phyloP scores from a whole-genome alignment of 2,797 vertebrate genomes.

The Arrhamphus sclerolepis region DNA sequence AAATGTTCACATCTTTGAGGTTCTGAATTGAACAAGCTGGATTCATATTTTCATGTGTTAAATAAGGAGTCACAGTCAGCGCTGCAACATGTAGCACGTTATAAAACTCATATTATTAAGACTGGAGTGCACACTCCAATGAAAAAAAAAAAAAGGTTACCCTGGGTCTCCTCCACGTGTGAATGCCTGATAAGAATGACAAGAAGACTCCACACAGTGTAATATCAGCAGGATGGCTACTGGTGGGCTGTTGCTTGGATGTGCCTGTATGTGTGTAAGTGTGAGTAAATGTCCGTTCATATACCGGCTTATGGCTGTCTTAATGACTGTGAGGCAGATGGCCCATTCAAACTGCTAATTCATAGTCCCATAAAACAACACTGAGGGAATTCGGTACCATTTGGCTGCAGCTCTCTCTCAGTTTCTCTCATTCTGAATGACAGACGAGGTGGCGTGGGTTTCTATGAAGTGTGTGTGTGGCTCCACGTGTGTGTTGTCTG shows the following conservation, averaged over 20 bases:
- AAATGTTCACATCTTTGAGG: conserved; percentile 17
- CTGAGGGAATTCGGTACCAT: conserved; percentile 73
- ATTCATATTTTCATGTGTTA: conserved; percentile 33
- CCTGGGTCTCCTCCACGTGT: conserved; percentile 25
- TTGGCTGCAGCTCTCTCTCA: conserved; percentile 66
- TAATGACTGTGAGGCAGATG: conserved; percentile 79
- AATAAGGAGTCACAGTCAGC: conserved; percentile 46
- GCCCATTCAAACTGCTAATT: conserved; percentile 80
- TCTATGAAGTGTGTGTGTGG: conserved; percentile 10
- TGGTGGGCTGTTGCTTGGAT: conserved; percentile 30
- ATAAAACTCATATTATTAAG: conserved; percentile 31
- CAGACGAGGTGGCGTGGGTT: conserved; percentile 44
- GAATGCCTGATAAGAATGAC: conserved; percentile 50
- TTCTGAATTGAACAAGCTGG: conserved; percentile 12
- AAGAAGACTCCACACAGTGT: conserved; percentile 37
- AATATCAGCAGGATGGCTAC: conserved; percentile 49
- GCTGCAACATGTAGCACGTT: conserved; percentile 30
- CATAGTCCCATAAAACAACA: conserved; percentile 79
- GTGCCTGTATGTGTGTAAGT: conserved; percentile 39
- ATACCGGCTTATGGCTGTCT: conserved; percentile 68
- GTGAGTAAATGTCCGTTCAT: conserved; percentile 64
- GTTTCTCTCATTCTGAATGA: conserved; percentile 67
- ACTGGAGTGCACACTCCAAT: conserved; percentile 7
- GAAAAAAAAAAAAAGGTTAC: conserved; percentile 26
- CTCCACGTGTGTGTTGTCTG: conserved; percentile 35